Base-by-base conservation (phyloP, 1,140 invertebrate genomes). In the Drosophila sp. region DNA sequence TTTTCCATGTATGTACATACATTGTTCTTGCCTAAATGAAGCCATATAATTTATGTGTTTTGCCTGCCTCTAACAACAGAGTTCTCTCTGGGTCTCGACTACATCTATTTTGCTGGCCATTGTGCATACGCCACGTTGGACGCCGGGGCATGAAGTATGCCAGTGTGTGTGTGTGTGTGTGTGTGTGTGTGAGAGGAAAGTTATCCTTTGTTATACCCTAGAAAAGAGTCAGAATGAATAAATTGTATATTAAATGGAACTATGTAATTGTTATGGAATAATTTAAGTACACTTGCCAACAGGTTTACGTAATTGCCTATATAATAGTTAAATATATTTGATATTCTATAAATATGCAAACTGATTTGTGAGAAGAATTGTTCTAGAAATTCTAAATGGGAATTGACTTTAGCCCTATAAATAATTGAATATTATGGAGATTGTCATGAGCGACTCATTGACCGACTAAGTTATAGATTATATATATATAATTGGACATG, bases 1-100 rank as follows among this genome's bases (percentile, higher is more conserved):
- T 71, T 57, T 66, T 72, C 23, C 23, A 41, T 41, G 11, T 25
- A 50, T 50, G 44, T 50, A 50, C 44, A 79, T 38, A 38, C 76
- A 79, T 64, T 79, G 75, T 78, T 72, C 78, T 58, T 40, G 69
- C 58, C 68, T 40, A 68, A 79, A 78, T 79, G 65, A 78, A 68
- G 76, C 47, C 75, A 41, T 72, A 54, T 63, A 72, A 78, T 78
- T 78, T 64, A 72, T 72, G 69, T 72, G 32, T 76, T 54, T 57
- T 50, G 38, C 72, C 72, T 66, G 32, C 44, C 60, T 60, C 44
- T 56, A 35, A 35, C 32, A 23, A 58, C 32, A 38, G 33, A 58
- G 56, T 38, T 58, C 32, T 58, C 32, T 35, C 6, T 47, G 17
- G 17, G 17, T 27, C 44, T 10, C 44, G 4, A 11, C 11, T 17